Percentiles rank a stretch among this genome's conserved stretches.
Evolutionary conservation across 2,888 invertebrate species (phyloP).

Genomic region (Vesta saturnalis): DNA sequence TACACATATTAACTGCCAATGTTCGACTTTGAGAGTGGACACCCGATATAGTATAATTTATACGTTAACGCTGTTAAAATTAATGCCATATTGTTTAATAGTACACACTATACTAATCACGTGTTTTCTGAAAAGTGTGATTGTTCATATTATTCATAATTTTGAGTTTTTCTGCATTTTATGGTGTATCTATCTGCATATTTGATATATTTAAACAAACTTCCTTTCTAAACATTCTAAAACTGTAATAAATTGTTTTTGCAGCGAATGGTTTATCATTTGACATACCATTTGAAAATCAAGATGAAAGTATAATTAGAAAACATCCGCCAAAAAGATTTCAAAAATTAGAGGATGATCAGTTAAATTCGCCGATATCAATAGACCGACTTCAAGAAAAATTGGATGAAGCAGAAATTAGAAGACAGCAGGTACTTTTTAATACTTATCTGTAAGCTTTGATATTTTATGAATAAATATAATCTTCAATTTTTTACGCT

Average conservation of each 20-base stretch:
- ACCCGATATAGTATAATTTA: too few relatives aligned
- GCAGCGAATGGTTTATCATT: constrained; percentile 58
- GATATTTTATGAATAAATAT: constrained; percentile 9
- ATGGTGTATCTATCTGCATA: too few relatives aligned
- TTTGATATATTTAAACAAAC: too few relatives aligned
- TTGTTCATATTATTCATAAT: too few relatives aligned
- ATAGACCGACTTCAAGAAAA: constrained; percentile 75
- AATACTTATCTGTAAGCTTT: not conserved
- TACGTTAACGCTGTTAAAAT: too few relatives aligned
- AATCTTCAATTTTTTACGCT: not conserved
- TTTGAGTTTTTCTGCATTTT: too few relatives aligned
- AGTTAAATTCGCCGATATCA: constrained; percentile 65
- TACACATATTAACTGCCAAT: too few relatives aligned
- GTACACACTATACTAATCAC: too few relatives aligned
- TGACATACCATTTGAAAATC: constrained; percentile 58
- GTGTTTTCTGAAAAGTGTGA: too few relatives aligned
- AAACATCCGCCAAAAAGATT: constrained; percentile 75
- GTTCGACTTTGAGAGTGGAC: too few relatives aligned
- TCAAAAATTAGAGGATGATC: constrained; percentile 73
- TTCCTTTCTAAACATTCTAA: too few relatives aligned
- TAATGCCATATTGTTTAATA: too few relatives aligned
- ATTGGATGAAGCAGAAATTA: constrained; percentile 76
- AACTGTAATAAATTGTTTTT: constrained; percentile 16
- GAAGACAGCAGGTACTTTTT: constrained; percentile 67
- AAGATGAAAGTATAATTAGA: constrained; percentile 62